Evolutionary conservation across 1,140 invertebrate genomes (phyloP).

Genomic region (Copidosoma floridanum): DNA sequence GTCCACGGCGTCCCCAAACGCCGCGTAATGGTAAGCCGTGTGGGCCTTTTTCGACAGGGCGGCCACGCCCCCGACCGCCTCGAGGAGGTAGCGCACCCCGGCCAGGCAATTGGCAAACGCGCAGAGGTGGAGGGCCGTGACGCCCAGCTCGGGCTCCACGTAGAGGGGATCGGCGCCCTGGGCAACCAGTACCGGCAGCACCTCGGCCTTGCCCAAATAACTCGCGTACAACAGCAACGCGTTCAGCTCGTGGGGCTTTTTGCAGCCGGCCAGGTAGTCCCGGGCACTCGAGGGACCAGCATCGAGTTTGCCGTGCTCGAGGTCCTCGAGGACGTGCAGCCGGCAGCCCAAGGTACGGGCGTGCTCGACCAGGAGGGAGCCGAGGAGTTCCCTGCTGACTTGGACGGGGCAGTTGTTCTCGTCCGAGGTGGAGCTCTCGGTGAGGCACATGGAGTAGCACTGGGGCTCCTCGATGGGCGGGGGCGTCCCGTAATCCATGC

Average conservation of each 20-base stretch:
- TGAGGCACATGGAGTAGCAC: conserved; percentile 67
- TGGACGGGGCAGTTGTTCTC: conserved; percentile 61
- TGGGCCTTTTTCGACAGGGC: conserved; percentile 64
- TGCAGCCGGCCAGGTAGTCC: conserved; percentile 53
- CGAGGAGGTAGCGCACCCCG: conserved; percentile 68
- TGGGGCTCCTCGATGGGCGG: conserved; percentile 72
- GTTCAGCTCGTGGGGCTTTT: conserved; percentile 67
- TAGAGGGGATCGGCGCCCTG: conserved; percentile 69
- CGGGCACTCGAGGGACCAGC: conserved; percentile 58
- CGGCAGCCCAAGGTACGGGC: conserved; percentile 66
- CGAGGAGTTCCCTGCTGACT: conserved; percentile 71
- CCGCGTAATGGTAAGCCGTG: conserved; percentile 77
- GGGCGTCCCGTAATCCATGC: conserved; percentile 71
- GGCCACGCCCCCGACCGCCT: conserved; percentile 65
- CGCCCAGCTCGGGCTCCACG: conserved; percentile 65
- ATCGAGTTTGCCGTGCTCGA: conserved; percentile 65
- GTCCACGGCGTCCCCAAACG: conserved; percentile 74
- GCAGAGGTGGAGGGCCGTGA: conserved; percentile 71
- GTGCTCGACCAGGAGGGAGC: conserved; percentile 68
- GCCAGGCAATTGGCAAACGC: conserved; percentile 73
- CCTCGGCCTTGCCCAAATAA: conserved; percentile 66
- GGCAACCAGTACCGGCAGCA: conserved; percentile 62
- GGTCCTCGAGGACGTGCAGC: conserved; percentile 66
- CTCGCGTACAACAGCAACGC: conserved; percentile 69
- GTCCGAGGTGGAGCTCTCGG: conserved; percentile 69